A percentile compares a stretch with the other conserved stretches of the same genome.
These are phyloP conservation scores for Benthosema pterotum DNA, from an alignment of 2,797 vertebrate species.

Conservation along the genomic window DNA sequence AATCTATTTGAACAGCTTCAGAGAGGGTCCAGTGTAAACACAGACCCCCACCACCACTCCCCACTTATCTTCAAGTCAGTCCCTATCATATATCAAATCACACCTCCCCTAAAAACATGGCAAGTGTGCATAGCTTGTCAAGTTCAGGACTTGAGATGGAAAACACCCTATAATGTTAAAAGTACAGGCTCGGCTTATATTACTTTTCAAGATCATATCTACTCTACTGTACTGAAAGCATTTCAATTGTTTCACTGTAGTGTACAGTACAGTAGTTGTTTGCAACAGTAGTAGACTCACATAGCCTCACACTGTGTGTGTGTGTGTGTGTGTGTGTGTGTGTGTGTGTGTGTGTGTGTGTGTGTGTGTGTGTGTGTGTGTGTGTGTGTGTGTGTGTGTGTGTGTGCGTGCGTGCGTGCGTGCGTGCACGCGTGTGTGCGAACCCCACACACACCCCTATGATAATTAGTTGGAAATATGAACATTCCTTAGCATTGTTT, in stretches of 20 bases:
- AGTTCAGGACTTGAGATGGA: background rate
- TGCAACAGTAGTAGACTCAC: background rate
- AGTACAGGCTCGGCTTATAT: background rate
- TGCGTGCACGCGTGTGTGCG: no score
- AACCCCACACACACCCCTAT: no score
- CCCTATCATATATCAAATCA: slow-evolving; percentile 30
- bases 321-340: no score
- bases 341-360: no score
- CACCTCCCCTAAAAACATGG: slow-evolving; percentile 7
- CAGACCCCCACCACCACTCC: background rate
- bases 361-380: no score
- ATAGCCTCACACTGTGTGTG: no score
- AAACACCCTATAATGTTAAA: background rate
- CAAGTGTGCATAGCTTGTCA: no score
- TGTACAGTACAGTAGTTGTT: background rate
- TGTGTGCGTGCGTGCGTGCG: no score
- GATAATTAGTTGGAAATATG: no score
- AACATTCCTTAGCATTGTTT: no score
- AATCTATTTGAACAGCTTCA: slow-evolving; percentile 68
- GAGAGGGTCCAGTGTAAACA: slow-evolving; percentile 62
- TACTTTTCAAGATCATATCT: background rate
- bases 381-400: no score
- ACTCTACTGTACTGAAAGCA: background rate
- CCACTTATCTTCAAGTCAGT: slow-evolving; percentile 16
- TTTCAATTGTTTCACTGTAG: background rate